Conservation (phyloP, 2,888 invertebrate species). For the Oithona nana region DNA sequence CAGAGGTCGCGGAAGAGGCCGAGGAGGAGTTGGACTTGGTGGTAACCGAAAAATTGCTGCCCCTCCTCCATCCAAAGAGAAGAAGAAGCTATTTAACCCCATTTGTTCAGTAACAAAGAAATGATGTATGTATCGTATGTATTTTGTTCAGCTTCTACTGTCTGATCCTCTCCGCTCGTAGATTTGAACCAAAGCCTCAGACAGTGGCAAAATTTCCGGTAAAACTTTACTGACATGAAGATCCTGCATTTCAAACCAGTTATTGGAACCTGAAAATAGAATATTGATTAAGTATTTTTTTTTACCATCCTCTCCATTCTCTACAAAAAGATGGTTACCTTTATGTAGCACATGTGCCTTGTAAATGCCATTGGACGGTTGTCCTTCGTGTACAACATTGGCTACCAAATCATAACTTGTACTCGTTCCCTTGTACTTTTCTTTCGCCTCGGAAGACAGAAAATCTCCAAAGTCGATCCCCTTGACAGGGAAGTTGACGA, state of each 20-base stretch:
- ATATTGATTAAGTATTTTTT: not conserved
- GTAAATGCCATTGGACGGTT: slow-evolving; percentile 59
- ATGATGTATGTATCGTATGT: not conserved
- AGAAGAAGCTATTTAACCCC: too few species aligned
- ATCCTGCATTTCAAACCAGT: slow-evolving; percentile 82
- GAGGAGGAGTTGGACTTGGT: not conserved
- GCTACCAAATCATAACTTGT: slow-evolving; percentile 94
- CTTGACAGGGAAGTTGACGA: slow-evolving; percentile 98
- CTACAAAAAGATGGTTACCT: not conserved
- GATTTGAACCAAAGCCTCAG: slow-evolving; percentile 87
- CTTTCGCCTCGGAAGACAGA: slow-evolving; percentile 20
- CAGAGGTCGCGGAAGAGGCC: not conserved
- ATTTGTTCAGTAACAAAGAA: not conserved
- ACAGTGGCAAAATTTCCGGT: slow-evolving; percentile 97
- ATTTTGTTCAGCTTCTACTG: too few species aligned
- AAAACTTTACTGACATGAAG: slow-evolving; percentile 93
- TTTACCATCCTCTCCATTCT: too few species aligned
- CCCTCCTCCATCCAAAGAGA: too few species aligned
- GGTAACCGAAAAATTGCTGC: too few species aligned
- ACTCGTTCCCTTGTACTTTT: slow-evolving; percentile 29
- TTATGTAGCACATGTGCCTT: slow-evolving; percentile 74
- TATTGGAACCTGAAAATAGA: slow-evolving; percentile 41
- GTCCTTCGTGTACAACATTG: slow-evolving; percentile 96
- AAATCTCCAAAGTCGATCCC: slow-evolving; percentile 36
- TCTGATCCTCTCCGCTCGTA: slow-evolving; percentile 3